These are phyloP conservation scores for Terebella lapidaria DNA, from an alignment of 2,888 invertebrate species.

Conservation along the genomic window DNA sequence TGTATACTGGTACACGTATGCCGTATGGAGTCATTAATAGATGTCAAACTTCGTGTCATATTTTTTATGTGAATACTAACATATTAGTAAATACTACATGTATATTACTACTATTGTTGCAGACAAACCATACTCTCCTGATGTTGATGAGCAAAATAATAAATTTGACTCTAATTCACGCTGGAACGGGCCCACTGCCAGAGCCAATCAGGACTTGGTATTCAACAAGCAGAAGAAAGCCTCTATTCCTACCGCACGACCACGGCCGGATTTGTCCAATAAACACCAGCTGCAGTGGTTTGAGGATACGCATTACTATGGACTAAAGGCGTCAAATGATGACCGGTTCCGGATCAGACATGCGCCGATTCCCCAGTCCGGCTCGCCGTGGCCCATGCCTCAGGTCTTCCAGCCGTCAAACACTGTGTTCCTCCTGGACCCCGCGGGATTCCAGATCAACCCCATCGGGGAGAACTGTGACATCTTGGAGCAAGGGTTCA, in stretches of 20 bases:
- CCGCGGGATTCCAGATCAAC: slow-evolving; percentile 26
- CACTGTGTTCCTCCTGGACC: slow-evolving; percentile 10
- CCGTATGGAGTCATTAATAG: too few relatives aligned
- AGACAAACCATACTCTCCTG: too few relatives aligned
- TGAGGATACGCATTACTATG: slow-evolving; percentile 21
- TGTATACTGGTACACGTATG: too few relatives aligned
- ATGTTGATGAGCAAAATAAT: too few relatives aligned
- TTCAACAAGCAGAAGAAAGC: too few relatives aligned
- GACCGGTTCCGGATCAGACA: slow-evolving; percentile 22
- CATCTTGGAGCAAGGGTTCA: slow-evolving; percentile 58
- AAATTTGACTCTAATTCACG: too few relatives aligned
- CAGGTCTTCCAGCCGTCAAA: slow-evolving; percentile 19
- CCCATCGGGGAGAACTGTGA: slow-evolving; percentile 56
- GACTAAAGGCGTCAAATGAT: slow-evolving; percentile 23
- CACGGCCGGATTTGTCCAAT: neutral
- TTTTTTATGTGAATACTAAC: too few relatives aligned
- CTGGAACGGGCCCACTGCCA: too few relatives aligned
- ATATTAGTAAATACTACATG: too few relatives aligned
- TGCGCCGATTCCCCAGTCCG: slow-evolving; percentile 19
- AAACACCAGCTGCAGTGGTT: slow-evolving; percentile 18
- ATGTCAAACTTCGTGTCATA: too few relatives aligned
- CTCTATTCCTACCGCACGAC: neutral
- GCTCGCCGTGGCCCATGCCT: slow-evolving; percentile 32
- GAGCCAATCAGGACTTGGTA: too few relatives aligned
- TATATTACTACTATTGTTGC: too few relatives aligned